These are phyloP conservation scores for Sminthopsis crassicaudata DNA, from an alignment of 2,113 vertebrate species.

Conservation along the genomic window DNA sequence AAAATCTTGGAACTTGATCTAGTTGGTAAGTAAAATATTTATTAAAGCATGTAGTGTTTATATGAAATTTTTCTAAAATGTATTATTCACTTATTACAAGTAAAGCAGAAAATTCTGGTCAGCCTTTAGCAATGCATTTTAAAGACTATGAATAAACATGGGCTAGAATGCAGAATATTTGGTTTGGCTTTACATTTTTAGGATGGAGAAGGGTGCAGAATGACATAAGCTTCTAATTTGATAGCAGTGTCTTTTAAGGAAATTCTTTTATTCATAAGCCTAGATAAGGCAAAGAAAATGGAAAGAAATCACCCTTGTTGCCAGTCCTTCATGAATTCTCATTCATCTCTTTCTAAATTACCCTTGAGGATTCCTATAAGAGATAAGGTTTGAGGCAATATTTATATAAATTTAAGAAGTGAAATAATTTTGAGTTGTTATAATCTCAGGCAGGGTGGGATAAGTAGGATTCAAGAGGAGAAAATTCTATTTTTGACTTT, in stretches of 20 bases:
- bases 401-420: not conserved
- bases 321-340: not conserved
- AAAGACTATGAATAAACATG: slow-evolving; percentile 25
- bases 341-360: not conserved
- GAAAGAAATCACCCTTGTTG: not conserved
- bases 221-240: not conserved
- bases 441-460: not conserved
- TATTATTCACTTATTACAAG: not conserved
- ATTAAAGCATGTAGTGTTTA: not conserved
- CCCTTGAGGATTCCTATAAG: not conserved
- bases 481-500: not conserved
- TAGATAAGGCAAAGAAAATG: not conserved
- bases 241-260: not conserved
- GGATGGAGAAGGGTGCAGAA: not conserved
- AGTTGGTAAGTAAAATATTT: slow-evolving; percentile 86
- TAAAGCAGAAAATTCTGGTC: not conserved
- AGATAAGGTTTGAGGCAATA: not conserved
- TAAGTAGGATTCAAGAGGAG: not conserved
- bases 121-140: not conserved
- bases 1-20: slow-evolving; percentile 92
- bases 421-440: slow-evolving; percentile 2
- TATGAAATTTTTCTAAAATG: not conserved
- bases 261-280: not conserved
- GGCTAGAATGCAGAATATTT: slow-evolving; percentile 19
- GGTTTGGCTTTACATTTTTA: slow-evolving; percentile 26